These are phyloP conservation scores for Nothura maculosa DNA, from an alignment of 2,797 vertebrate species.

Conservation along the genomic window DNA sequence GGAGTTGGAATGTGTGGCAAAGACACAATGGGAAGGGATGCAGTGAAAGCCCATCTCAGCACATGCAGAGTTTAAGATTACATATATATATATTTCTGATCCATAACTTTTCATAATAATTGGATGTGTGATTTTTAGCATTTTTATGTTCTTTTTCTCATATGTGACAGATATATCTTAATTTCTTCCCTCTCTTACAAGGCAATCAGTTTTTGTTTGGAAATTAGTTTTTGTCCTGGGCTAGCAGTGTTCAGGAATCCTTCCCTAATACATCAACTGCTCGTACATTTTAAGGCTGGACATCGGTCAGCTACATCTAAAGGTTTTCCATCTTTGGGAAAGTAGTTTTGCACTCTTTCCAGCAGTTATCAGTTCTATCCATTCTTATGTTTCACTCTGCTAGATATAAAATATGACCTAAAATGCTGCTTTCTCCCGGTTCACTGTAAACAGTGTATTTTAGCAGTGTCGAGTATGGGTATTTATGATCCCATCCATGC, in stretches of 20 bases:
- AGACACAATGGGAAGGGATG: neutral
- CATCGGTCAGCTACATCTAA: constrained; percentile 18
- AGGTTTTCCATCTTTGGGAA: constrained; percentile 65
- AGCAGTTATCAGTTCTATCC: constrained; percentile 74
- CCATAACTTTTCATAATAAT: neutral
- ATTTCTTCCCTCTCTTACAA: neutral
- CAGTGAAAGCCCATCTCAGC: neutral
- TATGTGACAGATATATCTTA: neutral
- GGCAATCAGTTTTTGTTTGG: neutral
- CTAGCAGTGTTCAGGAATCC: neutral
- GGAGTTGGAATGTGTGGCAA: neutral
- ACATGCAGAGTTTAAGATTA: neutral
- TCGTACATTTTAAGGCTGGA: constrained; percentile 34
- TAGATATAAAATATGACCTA: constrained; percentile 73
- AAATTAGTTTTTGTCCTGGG: neutral
- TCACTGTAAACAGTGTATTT: constrained; percentile 80
- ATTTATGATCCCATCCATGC: constrained; percentile 72
- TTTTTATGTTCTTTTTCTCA: neutral
- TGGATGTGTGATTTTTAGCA: neutral
- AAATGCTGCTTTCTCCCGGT: constrained; percentile 61
- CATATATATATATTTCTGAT: neutral
- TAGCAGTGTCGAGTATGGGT: constrained; percentile 58
- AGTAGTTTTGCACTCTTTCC: constrained; percentile 51
- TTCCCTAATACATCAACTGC: neutral
- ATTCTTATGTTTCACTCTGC: constrained; percentile 62